A percentile compares a stretch with the other conserved stretches of the same genome.
Conservation (phyloP, 23 tunicate species). For the Ciona savignyi region DNA sequence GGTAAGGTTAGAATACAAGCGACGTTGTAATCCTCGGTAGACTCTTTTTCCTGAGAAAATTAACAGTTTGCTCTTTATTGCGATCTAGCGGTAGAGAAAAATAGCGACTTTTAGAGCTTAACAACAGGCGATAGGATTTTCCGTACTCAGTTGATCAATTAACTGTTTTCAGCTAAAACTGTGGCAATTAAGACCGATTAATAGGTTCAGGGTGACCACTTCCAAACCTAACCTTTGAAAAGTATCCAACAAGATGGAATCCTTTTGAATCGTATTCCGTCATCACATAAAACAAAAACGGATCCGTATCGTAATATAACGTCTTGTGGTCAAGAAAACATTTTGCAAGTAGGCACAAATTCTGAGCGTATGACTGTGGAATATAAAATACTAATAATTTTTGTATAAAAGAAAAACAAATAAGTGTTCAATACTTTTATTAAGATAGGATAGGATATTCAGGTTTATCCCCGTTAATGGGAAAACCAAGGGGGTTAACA, state of each 20-base stretch:
- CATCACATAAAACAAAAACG: conserved; percentile 98
- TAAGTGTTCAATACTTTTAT: neutral
- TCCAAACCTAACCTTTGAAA: conserved; percentile 82
- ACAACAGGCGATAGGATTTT: neutral
- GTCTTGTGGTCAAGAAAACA: conserved; percentile 99
- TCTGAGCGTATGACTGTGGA: conserved; percentile 87
- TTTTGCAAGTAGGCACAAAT: conserved; percentile 93
- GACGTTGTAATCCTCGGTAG: conserved; percentile 98
- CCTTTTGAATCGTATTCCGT: conserved; percentile 94
- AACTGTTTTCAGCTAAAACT: neutral
- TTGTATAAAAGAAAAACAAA: too few species aligned
- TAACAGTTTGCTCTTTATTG: conserved; percentile 1
- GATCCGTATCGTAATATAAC: conserved; percentile 98
- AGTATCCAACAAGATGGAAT: conserved; percentile 96
- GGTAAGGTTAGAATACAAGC: conserved; percentile 97
- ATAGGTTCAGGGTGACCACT: too few species aligned
- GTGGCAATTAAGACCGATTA: neutral
- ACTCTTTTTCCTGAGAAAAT: conserved; percentile 83
- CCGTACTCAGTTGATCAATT: too few species aligned
- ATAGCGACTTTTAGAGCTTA: neutral
- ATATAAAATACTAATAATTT: neutral
- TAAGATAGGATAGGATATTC: too few species aligned
- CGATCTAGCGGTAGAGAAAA: neutral
- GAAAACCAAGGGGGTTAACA: too few species aligned
- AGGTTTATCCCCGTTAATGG: too few species aligned